These are phyloP conservation scores for Miltochrista miniata DNA, from an alignment of 2,888 invertebrate species.

Conservation along the genomic window DNA sequence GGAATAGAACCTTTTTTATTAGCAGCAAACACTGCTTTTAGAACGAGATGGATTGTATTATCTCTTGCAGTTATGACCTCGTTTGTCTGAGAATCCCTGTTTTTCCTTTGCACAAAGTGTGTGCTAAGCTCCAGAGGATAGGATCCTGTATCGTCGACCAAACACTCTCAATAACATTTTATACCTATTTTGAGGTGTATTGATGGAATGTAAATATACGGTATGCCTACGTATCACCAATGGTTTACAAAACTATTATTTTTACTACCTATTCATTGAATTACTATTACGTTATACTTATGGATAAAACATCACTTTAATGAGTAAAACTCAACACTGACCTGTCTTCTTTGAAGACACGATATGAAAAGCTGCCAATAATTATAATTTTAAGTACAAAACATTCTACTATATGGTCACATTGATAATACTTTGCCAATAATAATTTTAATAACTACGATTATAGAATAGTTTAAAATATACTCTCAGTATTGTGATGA, in stretches of 20 bases:
- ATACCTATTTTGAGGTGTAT: too few relatives aligned
- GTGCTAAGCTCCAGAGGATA: too few relatives aligned
- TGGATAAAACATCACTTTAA: not conserved
- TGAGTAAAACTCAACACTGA: not conserved
- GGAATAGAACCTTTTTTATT: too few relatives aligned
- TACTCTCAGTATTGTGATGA: not conserved
- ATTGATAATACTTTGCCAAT: not conserved
- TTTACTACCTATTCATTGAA: not conserved
- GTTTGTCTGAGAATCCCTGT: too few relatives aligned
- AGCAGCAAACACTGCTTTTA: too few relatives aligned
- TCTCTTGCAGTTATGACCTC: too few relatives aligned
- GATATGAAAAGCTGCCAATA: not conserved
- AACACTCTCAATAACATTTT: too few relatives aligned
- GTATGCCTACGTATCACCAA: not conserved
- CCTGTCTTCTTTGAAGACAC: not conserved
- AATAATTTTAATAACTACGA: not conserved
- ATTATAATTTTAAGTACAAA: not conserved
- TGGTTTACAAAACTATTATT: conserved; percentile 2
- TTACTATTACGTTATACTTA: not conserved
- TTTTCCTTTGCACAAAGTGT: too few relatives aligned
- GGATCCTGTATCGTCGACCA: too few relatives aligned
- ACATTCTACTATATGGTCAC: not conserved
- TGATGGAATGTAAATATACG: not conserved
- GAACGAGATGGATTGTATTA: too few relatives aligned
- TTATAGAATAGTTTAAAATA: not conserved